Evolutionary conservation across 2,888 invertebrate species (phyloP).

Genomic region (Xanthorhoe designata): DNA sequence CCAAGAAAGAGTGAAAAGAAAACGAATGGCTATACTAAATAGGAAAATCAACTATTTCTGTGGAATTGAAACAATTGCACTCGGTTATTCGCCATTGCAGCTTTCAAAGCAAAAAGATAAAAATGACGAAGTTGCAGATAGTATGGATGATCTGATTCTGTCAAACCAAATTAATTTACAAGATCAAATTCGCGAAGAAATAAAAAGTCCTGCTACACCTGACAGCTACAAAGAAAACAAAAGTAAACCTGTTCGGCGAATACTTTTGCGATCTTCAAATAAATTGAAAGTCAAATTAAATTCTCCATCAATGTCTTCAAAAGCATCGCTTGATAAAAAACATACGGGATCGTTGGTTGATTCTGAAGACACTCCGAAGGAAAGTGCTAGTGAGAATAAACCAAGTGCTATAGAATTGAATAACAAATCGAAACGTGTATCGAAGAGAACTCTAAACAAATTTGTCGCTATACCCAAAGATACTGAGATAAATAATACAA

Average conservation of each 20-base stretch:
- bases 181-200: conserved; percentile 31
- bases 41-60: conserved; percentile 58
- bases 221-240: conserved; percentile 55
- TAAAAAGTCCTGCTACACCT: conserved; percentile 33
- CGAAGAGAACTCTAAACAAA: conserved; percentile 38
- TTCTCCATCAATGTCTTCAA: conserved; percentile 18
- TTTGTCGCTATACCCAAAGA: conserved; percentile 11
- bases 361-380: conserved; percentile 10
- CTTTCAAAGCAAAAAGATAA: conserved; percentile 3
- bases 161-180: conserved; percentile 24
- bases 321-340: conserved; percentile 34
- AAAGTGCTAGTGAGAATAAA: conserved; percentile 16
- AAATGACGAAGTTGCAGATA: background rate
- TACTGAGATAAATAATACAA: conserved; percentile 13
- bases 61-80: conserved; percentile 59
- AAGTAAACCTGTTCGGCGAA: conserved; percentile 49
- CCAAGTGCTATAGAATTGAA: conserved; percentile 11
- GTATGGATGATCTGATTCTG: conserved; percentile 5
- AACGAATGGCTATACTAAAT: conserved; percentile 67
- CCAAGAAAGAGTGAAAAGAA: conserved; percentile 60
- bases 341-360: conserved; percentile 26
- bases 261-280: conserved; percentile 61
- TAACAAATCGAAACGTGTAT: conserved; percentile 29
- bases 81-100: conserved; percentile 59
- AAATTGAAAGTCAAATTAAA: conserved; percentile 42